A percentile compares a stretch with the other conserved stretches of the same genome.
Conservation (phyloP, 2,113 vertebrate genomes). For the Craseonycteris thonglongyai region DNA sequence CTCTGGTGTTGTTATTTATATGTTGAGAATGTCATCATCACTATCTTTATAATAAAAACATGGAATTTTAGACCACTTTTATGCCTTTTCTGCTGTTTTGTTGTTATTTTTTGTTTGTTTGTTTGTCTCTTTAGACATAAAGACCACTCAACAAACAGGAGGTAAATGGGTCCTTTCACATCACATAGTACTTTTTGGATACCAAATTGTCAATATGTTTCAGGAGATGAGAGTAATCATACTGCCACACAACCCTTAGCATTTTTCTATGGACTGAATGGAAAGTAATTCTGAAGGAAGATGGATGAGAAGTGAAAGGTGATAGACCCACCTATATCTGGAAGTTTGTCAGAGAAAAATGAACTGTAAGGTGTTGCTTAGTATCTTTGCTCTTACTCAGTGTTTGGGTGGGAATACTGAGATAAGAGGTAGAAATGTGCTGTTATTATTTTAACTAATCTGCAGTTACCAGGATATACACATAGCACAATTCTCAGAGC, state of each 20-base stretch:
- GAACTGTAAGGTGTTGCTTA: neutral
- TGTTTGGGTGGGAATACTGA: neutral
- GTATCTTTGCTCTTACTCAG: neutral
- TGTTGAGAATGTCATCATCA: neutral
- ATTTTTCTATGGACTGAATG: neutral
- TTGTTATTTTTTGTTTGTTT: neutral
- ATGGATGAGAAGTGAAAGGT: neutral
- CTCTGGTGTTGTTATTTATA: neutral
- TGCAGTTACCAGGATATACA: neutral
- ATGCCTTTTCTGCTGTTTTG: neutral
- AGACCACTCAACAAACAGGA: neutral
- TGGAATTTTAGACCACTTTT: neutral
- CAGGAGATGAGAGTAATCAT: neutral
- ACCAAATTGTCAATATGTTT: neutral
- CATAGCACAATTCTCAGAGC: neutral
- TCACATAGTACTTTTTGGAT: neutral
- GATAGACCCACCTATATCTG: neutral
- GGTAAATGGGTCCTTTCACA: neutral
- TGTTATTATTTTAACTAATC: neutral
- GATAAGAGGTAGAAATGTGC: neutral
- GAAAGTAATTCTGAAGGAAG: neutral
- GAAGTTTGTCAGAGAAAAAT: neutral
- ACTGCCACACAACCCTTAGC: neutral
- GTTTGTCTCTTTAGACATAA: neutral
- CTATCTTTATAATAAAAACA: neutral